Percentiles rank a stretch among this genome's conserved stretches.
Evolutionary conservation across 1,140 invertebrate genomes (phyloP).

Genomic region (Drosophila bocqueti): DNA sequence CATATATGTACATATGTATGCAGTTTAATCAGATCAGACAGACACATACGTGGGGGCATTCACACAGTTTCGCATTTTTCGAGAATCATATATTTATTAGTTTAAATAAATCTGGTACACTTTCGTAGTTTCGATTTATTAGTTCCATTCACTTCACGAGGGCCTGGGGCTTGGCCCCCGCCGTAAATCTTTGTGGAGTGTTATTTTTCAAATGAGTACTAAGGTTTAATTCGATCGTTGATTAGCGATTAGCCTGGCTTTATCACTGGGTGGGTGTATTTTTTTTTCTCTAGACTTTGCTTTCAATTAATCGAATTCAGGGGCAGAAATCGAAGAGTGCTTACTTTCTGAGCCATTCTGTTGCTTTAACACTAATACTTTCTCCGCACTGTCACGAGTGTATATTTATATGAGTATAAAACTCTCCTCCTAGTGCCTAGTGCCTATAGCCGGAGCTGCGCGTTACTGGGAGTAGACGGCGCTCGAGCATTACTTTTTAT

Average conservation of each 20-base stretch:
- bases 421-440: conserved; percentile 17
- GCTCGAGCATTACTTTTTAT: conserved; percentile 67
- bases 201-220: conserved; percentile 15
- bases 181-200: conserved; percentile 38
- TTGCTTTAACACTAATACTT: conserved; percentile 54
- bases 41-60: neutral
- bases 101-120: conserved; percentile 30
- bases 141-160: conserved; percentile 21
- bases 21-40: neutral
- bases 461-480: conserved; percentile 55
- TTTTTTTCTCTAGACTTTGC: conserved; percentile 12
- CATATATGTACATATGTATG: neutral
- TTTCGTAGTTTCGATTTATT: conserved; percentile 9
- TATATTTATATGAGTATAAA: neutral
- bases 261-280: conserved; percentile 1
- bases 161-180: neutral
- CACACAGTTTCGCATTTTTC: neutral
- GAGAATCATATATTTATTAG: neutral
- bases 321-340: conserved; percentile 14
- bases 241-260: conserved; percentile 18
- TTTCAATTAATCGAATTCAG: conserved; percentile 9
- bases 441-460: conserved; percentile 52
- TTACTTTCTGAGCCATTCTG: conserved; percentile 68
- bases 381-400: conserved; percentile 9
- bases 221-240: conserved; percentile 25